These are phyloP conservation scores for Ciconia nigra DNA, from an alignment of 2,797 vertebrate genomes.

Conservation along the genomic window DNA sequence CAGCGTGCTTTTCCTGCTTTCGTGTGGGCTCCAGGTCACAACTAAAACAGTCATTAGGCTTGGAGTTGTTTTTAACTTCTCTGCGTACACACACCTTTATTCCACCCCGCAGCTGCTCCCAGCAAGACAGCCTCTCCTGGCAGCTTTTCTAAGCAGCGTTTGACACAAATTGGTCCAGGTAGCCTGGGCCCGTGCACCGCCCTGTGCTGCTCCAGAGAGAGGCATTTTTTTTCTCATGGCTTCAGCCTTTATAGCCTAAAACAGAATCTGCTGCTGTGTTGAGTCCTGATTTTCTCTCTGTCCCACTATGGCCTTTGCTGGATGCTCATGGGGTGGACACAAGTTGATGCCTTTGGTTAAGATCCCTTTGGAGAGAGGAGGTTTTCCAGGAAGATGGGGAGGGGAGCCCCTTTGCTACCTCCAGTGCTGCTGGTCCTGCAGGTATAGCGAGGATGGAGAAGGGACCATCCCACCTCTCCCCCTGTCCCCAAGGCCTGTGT, in stretches of 20 bases:
- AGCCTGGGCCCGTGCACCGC: fast-evolving
- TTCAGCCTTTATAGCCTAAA: not conserved
- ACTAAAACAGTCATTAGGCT: not conserved
- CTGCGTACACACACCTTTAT: not conserved
- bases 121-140: not conserved
- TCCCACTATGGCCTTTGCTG: not conserved
- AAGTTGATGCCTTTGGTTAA: not conserved
- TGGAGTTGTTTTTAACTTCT: not conserved
- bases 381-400: not conserved
- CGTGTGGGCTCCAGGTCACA: not conserved
- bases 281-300: not conserved
- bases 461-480: not conserved
- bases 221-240: not conserved
- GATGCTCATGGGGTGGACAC: not conserved
- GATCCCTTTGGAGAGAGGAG: not conserved
- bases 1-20: not conserved
- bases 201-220: not conserved
- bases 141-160: not conserved
- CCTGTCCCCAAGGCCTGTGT: too few relatives aligned
- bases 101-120: not conserved
- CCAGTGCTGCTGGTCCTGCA: not conserved
- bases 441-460: not conserved
- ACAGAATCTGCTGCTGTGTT: not conserved
- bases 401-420: not conserved
- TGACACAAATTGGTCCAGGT: not conserved